These are phyloP conservation scores for Struthidea cinerea DNA, from an alignment of 2,113 vertebrate genomes.

Conservation along the genomic window DNA sequence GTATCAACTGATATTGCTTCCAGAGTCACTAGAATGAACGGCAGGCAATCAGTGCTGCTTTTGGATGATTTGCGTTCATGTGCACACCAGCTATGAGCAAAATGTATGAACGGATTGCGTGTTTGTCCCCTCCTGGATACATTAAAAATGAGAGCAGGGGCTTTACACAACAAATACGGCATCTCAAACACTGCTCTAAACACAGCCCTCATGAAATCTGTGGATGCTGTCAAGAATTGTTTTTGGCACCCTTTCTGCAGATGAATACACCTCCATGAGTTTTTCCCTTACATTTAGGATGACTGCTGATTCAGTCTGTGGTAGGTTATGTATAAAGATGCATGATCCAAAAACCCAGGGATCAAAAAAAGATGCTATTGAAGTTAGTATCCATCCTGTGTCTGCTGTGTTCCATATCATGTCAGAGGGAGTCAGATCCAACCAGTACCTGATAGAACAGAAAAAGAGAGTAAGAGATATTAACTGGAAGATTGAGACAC, in stretches of 20 bases:
- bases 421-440: constrained; percentile 66
- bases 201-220: background rate
- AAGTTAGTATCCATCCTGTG: constrained; percentile 78
- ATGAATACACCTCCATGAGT: background rate
- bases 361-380: constrained; percentile 61
- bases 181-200: background rate
- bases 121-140: background rate
- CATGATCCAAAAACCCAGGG: constrained; percentile 80
- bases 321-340: constrained; percentile 73
- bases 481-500: background rate
- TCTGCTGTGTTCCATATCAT: constrained; percentile 78
- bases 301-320: constrained; percentile 55
- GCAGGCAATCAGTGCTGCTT: background rate
- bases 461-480: background rate
- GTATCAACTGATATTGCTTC: background rate
- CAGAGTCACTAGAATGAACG: background rate
- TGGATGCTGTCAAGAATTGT: background rate
- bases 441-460: constrained; percentile 65
- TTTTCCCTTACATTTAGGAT: constrained; percentile 71
- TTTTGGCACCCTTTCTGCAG: background rate
- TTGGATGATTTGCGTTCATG: background rate
- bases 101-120: background rate
- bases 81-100: background rate
- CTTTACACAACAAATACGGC: background rate
- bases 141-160: background rate